Evolutionary conservation across 2,888 invertebrate genomes (phyloP).

Genomic region (Allacma fusca): DNA sequence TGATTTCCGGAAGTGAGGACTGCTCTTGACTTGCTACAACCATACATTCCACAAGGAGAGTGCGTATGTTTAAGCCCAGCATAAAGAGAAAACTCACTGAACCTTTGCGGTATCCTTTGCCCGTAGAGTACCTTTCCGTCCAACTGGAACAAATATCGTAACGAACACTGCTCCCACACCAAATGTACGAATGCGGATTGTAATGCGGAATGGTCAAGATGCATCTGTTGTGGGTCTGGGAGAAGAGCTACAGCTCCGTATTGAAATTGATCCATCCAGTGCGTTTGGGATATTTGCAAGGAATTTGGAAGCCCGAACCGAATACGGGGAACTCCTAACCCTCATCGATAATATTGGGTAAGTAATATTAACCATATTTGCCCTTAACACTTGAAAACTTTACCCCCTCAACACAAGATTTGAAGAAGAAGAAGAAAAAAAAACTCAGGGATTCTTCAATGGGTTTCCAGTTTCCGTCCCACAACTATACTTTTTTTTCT

Average conservation of each 20-base stretch:
- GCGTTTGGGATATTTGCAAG: conserved; percentile 66
- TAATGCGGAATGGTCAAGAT: conserved; percentile 64
- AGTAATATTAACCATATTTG: conserved; percentile 34
- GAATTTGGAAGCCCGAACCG: conserved; percentile 66
- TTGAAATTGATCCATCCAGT: conserved; percentile 65
- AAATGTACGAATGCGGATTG: conserved; percentile 65
- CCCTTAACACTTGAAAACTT: too few species aligned
- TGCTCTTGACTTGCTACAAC: not conserved
- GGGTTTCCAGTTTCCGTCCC: too few species aligned
- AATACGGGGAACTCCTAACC: conserved; percentile 65
- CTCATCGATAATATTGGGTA: conserved; percentile 66
- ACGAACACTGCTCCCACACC: conserved; percentile 66
- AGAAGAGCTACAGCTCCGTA: conserved; percentile 65
- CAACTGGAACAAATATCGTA: conserved; percentile 64
- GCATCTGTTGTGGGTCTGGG: conserved; percentile 66
- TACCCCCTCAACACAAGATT: too few species aligned
- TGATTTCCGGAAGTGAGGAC: conserved; percentile 1
- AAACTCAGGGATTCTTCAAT: too few species aligned
- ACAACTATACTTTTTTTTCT: too few species aligned
- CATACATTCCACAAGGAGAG: not conserved
- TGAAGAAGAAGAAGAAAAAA: too few species aligned
- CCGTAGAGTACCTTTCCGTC: conserved; percentile 64
- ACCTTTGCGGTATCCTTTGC: not conserved
- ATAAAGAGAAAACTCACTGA: not conserved
- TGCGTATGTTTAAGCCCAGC: not conserved